A percentile compares a stretch with the other conserved stretches of the same genome.
Conservation (phyloP, 2,888 invertebrate species). For the Dicranocentrus wangi region DNA sequence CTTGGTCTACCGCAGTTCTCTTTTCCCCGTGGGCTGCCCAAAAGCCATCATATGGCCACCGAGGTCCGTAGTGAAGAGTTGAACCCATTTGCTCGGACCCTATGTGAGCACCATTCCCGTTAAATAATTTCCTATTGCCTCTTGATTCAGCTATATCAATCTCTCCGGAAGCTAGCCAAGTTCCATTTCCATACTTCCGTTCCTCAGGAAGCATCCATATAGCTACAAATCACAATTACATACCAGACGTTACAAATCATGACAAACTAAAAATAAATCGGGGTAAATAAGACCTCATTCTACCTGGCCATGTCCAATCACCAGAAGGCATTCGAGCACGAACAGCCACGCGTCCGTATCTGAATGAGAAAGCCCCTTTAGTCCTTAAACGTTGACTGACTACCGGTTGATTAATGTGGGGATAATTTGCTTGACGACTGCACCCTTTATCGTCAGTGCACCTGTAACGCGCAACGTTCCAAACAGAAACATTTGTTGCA, state of each 20-base stretch:
- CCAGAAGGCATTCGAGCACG: conserved; percentile 74
- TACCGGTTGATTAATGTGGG: conserved; percentile 73
- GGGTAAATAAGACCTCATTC: too few relatives aligned
- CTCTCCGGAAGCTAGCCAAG: conserved; percentile 62
- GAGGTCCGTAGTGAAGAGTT: conserved; percentile 83
- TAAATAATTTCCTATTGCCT: conserved; percentile 79
- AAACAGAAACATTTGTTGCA: too few relatives aligned
- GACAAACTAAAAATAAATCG: too few relatives aligned
- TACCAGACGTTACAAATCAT: too few relatives aligned
- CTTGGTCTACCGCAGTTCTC: conserved; percentile 72
- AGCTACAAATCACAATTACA: conserved; percentile 46
- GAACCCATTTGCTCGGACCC: conserved; percentile 79
- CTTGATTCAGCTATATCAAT: conserved; percentile 76
- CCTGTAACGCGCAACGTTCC: too few relatives aligned
- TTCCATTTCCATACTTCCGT: conserved; percentile 58
- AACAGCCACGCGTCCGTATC: conserved; percentile 75
- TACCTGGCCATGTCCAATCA: conserved; percentile 74
- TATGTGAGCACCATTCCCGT: conserved; percentile 75
- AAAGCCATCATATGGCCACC: conserved; percentile 77
- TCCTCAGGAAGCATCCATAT: conserved; percentile 68
- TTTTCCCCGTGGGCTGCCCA: conserved; percentile 77
- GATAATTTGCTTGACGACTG: conserved; percentile 61
- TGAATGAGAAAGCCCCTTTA: conserved; percentile 74
- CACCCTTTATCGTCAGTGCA: conserved; percentile 65
- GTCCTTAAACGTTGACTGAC: conserved; percentile 74